Conservation (phyloP, 2,113 vertebrate species). For the Sceloporus undulatus region DNA sequence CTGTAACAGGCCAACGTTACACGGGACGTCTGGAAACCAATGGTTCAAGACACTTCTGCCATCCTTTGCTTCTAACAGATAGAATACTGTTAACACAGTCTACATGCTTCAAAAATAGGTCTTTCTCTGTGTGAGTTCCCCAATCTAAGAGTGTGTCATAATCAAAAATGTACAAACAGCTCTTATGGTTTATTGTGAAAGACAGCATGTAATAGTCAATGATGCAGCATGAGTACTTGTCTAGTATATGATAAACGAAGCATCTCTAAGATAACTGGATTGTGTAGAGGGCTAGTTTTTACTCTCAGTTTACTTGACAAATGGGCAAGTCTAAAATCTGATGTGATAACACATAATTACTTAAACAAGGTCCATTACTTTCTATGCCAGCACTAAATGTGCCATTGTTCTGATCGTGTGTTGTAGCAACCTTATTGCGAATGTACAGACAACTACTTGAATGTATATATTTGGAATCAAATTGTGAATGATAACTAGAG, state of each 20-base stretch:
- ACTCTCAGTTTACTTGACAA: not conserved
- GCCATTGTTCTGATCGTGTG: not conserved
- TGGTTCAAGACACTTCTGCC: no score
- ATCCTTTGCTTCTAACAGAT: not conserved
- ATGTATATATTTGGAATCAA: not conserved
- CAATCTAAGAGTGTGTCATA: not conserved
- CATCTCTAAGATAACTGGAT: not conserved
- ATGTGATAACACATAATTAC: not conserved
- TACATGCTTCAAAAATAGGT: not conserved
- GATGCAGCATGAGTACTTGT: constrained; percentile 5
- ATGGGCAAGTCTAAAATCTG: not conserved
- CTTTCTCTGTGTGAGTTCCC: no score
- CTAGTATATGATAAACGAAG: not conserved
- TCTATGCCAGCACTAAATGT: not conserved
- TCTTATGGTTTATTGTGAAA: not conserved
- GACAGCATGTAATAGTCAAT: not conserved
- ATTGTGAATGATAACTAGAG: not conserved
- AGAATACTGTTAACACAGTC: not conserved
- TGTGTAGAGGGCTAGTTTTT: constrained; percentile 1
- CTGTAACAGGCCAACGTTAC: no score
- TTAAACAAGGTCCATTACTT: not conserved
- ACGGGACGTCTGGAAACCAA: not conserved
- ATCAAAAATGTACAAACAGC: not conserved
- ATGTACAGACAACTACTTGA: not conserved
- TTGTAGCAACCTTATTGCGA: not conserved